Evolutionary conservation across 1,140 invertebrate species (phyloP), one percentile per base, ranked within the genome.

Genomic region (Agraylea sexmaculata): DNA sequence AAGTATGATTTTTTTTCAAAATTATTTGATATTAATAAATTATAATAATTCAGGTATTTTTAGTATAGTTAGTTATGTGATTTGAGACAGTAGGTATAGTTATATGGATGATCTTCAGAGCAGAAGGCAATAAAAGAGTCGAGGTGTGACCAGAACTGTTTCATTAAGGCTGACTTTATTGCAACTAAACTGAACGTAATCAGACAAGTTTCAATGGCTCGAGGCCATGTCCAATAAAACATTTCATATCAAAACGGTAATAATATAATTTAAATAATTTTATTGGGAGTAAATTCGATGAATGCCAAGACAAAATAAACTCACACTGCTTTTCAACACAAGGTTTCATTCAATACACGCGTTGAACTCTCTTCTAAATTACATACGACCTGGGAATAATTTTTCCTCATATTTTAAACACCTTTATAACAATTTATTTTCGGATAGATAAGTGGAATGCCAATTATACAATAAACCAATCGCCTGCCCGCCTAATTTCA

Each of bases 131-230:
- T 46, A 43, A 46, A 49, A 46, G 7, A 37, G 35, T 41, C 41
- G 36, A 50, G 47, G 47, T 50, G 47, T 50, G 47, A 50, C 47
- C 47, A 46, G 40, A 39, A 49, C 38, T 46, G 44, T 50, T 46
- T 50, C 47, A 49, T 50, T 50, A 50, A 41, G 43, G 31, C 31
- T 43, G 44, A 43, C 44, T 46, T 50, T 46, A 46, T 46, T 50
- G 47, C 40, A 42, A 42, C 44, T 50, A 50, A 46, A 50, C 47
- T 50, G 47, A 34, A 31, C 22, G 37, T 44, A 50, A 46, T 46
- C 47, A 40, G 37, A 45, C 18, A 21, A 3, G 10, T 25, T 16
- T 10, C 18, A 29, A 8, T 20, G 22, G 37, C 16, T 25, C 4
- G 10, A n/a, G 27, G 10, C 21, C 36, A 38, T 38, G 29, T 22